Percentiles rank a stretch among this genome's conserved stretches.
These are phyloP conservation scores for Oreohelix idahoensis DNA, from an alignment of 1,140 invertebrate species.

Conservation along the genomic window DNA sequence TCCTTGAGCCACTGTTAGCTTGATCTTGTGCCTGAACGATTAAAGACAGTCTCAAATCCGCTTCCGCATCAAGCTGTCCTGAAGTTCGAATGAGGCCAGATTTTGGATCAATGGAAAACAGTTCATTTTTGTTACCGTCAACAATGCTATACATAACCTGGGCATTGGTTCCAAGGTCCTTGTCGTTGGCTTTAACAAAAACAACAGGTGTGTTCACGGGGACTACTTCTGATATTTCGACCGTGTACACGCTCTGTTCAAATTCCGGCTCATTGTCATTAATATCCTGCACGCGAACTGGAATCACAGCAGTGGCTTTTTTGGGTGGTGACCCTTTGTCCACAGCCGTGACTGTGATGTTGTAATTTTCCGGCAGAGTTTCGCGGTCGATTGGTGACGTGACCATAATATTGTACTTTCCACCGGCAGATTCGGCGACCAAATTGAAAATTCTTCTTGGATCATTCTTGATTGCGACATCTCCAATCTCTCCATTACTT, in stretches of 20 bases:
- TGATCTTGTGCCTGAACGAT: slow-evolving; percentile 74
- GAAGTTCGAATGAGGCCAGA: slow-evolving; percentile 92
- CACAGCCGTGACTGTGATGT: slow-evolving; percentile 86
- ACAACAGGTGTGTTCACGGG: slow-evolving; percentile 89
- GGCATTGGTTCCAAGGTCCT: slow-evolving; percentile 85
- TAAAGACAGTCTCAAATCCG: slow-evolving; percentile 51
- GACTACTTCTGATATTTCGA: slow-evolving; percentile 88
- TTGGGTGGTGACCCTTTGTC: slow-evolving; percentile 86
- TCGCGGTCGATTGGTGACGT: slow-evolving; percentile 82
- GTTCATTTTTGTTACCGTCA: slow-evolving; percentile 56
- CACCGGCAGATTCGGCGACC: slow-evolving; percentile 73
- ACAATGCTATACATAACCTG: slow-evolving; percentile 84
- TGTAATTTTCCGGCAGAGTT: slow-evolving; percentile 73
- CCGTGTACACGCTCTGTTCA: slow-evolving; percentile 89
- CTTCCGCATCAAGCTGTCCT: slow-evolving; percentile 63
- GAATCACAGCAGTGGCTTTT: slow-evolving; percentile 64
- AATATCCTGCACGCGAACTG: slow-evolving; percentile 81
- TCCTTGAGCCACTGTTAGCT: slow-evolving; percentile 85
- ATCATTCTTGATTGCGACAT: slow-evolving; percentile 85
- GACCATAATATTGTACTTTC: slow-evolving; percentile 75
- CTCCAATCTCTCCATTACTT: slow-evolving; percentile 85
- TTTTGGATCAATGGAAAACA: slow-evolving; percentile 73
- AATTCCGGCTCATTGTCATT: slow-evolving; percentile 92
- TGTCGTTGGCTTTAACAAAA: slow-evolving; percentile 63
- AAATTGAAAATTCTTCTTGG: slow-evolving; percentile 90